phyloP scores from a whole-genome alignment of 2,113 vertebrate genomes.

The Scortum barcoo region DNA sequence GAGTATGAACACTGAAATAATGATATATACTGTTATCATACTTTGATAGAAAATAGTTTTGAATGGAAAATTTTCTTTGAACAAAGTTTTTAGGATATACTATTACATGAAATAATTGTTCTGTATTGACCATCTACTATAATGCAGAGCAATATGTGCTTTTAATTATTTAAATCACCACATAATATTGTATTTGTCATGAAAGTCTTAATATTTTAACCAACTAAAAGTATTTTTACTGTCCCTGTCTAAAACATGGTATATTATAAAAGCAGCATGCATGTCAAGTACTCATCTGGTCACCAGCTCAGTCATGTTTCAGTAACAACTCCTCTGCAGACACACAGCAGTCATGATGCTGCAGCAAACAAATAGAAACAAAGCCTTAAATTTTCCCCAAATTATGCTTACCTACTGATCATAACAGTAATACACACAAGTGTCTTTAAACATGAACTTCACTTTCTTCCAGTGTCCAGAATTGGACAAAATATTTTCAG shows the following conservation, averaged over 20 bases:
- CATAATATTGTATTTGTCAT: background rate
- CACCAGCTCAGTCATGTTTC: background rate
- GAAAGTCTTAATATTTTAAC: background rate
- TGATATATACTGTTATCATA: background rate
- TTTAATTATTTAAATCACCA: conserved; percentile 2
- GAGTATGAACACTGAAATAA: background rate
- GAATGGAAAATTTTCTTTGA: background rate
- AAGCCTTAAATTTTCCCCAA: background rate
- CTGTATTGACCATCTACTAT: background rate
- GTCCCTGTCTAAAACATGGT: background rate
- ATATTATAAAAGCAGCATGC: background rate
- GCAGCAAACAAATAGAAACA: background rate
- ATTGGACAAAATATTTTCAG: background rate
- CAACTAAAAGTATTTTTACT: background rate
- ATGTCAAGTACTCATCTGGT: conserved; percentile 6
- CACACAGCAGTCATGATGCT: background rate
- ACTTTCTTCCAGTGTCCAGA: background rate
- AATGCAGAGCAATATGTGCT: conserved; percentile 2
- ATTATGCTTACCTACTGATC: background rate
- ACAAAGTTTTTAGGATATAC: background rate
- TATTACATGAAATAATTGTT: background rate
- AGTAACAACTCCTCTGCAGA: background rate
- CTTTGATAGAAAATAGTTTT: background rate
- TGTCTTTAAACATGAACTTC: conserved; percentile 10
- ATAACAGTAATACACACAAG: background rate